Conservation (phyloP, 2,797 vertebrate genomes). For the Eidolon dupreanum region DNA sequence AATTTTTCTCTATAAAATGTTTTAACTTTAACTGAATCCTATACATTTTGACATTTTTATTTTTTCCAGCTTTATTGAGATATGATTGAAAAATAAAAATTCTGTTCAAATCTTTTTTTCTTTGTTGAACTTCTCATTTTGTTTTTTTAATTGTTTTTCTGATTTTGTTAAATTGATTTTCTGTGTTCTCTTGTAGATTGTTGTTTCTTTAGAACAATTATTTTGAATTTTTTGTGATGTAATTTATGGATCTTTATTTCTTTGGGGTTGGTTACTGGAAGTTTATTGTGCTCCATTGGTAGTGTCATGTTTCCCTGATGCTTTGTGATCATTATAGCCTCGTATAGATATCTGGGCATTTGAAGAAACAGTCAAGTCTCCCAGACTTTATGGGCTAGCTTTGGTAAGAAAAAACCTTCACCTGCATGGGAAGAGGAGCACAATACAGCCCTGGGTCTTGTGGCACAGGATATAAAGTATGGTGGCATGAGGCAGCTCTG, state of each 20-base stretch:
- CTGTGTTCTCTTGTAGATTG: not conserved
- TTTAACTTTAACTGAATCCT: not conserved
- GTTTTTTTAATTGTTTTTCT: not conserved
- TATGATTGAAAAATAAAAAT: not conserved
- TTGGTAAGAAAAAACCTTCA: not conserved
- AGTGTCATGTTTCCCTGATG: too few species aligned
- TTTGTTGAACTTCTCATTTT: not conserved
- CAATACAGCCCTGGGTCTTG: not conserved
- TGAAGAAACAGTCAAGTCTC: not conserved
- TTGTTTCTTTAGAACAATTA: not conserved
- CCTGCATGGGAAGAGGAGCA: not conserved
- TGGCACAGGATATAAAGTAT: not conserved
- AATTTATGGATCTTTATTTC: too few species aligned
- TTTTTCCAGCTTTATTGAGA: not conserved
- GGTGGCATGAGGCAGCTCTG: not conserved
- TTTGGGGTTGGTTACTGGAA: too few species aligned
- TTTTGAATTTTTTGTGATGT: not conserved
- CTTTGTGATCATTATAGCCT: not conserved
- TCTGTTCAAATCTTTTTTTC: too few species aligned
- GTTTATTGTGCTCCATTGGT: too few species aligned
- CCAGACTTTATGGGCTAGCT: not conserved
- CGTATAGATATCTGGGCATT: not conserved
- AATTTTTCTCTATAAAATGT: not conserved
- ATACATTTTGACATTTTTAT: not conserved
- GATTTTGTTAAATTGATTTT: not conserved